phyloP scores from a whole-genome alignment of 1,140 invertebrate genomes.

The Zaprionus gabonicus region DNA sequence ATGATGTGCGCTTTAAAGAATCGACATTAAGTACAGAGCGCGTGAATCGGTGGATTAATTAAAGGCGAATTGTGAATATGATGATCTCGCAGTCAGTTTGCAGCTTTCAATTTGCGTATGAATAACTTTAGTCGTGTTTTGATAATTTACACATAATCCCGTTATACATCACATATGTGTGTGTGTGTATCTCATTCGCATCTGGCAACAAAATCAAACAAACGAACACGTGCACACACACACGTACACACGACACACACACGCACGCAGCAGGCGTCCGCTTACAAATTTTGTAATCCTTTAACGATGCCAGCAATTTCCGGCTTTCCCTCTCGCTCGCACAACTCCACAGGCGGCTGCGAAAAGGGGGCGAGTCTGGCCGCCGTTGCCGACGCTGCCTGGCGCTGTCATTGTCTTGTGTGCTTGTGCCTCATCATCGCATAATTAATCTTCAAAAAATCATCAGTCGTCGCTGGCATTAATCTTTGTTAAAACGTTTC shows the following conservation, averaged over 20 bases:
- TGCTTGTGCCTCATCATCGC: slow-evolving; percentile 80
- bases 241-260: slow-evolving; percentile 33
- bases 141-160: slow-evolving; percentile 1
- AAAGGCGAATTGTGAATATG: not conserved
- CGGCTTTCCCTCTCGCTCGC: slow-evolving; percentile 53
- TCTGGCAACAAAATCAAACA: slow-evolving; percentile 30
- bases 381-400: slow-evolving; percentile 15
- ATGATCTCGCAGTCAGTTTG: not conserved
- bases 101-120: not conserved
- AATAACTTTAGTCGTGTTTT: not conserved
- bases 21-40: not conserved
- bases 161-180: not conserved
- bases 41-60: not conserved
- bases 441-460: slow-evolving; percentile 84
- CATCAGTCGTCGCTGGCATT: slow-evolving; percentile 82
- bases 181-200: slow-evolving; percentile 24
- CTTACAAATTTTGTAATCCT: slow-evolving; percentile 83
- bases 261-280: slow-evolving; percentile 56
- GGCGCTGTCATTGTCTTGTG: slow-evolving; percentile 70
- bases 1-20: slow-evolving; percentile 42
- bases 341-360: slow-evolving; percentile 45
- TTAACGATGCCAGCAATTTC: slow-evolving; percentile 75
- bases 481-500: slow-evolving; percentile 84
- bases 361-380: slow-evolving; percentile 16
- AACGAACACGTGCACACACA: slow-evolving; percentile 22